These are phyloP conservation scores for Drosophila kuntzei DNA, from an alignment of 2,888 invertebrate genomes.

Conservation along the genomic window DNA sequence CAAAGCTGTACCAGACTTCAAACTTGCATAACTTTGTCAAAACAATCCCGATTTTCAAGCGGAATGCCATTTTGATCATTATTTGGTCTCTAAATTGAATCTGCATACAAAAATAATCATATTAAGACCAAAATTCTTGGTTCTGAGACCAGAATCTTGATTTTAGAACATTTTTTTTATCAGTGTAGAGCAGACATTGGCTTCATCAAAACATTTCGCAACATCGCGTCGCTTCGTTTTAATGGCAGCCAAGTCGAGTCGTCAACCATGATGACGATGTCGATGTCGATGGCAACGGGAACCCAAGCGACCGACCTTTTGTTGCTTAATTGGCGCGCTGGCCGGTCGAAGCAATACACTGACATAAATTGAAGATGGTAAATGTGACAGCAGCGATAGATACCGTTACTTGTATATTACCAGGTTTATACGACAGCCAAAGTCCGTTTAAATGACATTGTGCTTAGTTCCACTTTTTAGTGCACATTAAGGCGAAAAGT, in stretches of 20 bases:
- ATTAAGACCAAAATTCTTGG: no score
- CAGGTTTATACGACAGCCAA: background rate
- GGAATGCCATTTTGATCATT: no score
- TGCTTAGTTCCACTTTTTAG: no score
- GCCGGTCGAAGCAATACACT: constrained; percentile 31
- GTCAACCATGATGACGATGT: constrained; percentile 15
- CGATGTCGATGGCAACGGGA: constrained; percentile 18
- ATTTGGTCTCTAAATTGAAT: no score
- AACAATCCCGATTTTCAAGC: no score
- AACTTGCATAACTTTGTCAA: no score
- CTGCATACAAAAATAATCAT: no score
- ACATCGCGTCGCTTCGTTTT: constrained; percentile 66
- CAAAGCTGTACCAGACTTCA: no score
- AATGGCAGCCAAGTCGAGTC: constrained; percentile 62
- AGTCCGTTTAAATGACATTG: no score
- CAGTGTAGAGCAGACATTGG: constrained; percentile 49
- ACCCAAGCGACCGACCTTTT: constrained; percentile 55
- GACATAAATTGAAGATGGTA: constrained; percentile 11
- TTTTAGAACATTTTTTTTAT: no score
- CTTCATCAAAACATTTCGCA: constrained; percentile 71
- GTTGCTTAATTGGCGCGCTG: constrained; percentile 76
- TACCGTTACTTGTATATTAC: background rate
- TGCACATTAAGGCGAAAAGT: no score
- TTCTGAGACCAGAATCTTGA: no score
- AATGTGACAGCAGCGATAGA: constrained; percentile 9